phyloP scores from a whole-genome alignment of 2,888 invertebrate genomes.

The Rhingia campestris region DNA sequence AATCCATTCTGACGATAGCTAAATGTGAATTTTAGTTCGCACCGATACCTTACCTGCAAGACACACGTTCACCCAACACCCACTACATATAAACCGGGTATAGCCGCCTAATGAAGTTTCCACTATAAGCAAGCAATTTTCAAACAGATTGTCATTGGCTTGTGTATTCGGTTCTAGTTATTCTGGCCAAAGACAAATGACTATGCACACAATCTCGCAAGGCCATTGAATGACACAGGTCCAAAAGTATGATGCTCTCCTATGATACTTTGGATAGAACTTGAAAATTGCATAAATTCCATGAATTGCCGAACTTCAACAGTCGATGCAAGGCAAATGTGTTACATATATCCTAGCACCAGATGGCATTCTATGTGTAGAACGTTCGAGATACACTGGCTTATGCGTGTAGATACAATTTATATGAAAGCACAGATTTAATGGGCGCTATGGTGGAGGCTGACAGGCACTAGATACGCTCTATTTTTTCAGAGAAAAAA shows the following conservation, averaged over 20 bases:
- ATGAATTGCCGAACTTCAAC: constrained; percentile 29
- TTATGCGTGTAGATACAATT: constrained; percentile 21
- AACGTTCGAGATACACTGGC: constrained; percentile 16
- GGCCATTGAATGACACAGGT: background rate
- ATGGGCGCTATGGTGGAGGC: constrained; percentile 2
- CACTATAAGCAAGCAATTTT: constrained; percentile 1
- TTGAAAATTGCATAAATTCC: constrained; percentile 50
- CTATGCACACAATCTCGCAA: constrained; percentile 8
- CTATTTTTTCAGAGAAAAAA: background rate
- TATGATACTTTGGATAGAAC: constrained; percentile 1
- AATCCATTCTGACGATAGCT: too few relatives aligned
- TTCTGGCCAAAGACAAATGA: constrained; percentile 8
- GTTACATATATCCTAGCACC: background rate
- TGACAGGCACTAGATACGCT: background rate
- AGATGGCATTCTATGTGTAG: background rate
- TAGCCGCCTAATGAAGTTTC: constrained; percentile 22
- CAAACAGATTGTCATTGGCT: constrained; percentile 2
- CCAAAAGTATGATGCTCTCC: constrained; percentile 11
- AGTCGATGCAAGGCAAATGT: constrained; percentile 10
- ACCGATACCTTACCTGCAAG: background rate
- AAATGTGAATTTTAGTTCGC: background rate
- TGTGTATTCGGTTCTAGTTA: constrained; percentile 13
- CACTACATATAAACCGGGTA: background rate
- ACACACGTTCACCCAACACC: background rate
- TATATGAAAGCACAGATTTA: constrained; percentile 43